Evolutionary conservation across 2,797 vertebrate species (phyloP), one percentile per base, ranked within the genome.

Genomic region (Enteromius mattozi): DNA sequence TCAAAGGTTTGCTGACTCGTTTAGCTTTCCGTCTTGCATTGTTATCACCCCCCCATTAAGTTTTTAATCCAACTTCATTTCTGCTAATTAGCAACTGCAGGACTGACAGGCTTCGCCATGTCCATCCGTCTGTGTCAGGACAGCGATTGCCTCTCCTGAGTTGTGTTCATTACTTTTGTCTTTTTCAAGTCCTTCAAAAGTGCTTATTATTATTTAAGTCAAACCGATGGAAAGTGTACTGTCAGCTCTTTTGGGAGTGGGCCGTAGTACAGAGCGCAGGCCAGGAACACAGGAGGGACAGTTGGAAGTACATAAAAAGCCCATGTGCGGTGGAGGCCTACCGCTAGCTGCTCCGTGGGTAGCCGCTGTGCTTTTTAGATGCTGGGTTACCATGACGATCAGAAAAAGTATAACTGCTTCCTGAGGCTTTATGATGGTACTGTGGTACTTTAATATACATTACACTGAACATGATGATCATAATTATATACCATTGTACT

Each of bases 101-200:
- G 78, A 85, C 79, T 85, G 87, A 86, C 83, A 71, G 86, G 84
- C 82, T 82, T 80, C 69, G 77, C 76, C 87, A 85, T 87, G 87
- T 82, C 87, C 78, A 86, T 81, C 80, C 84, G 69, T 85, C 84
- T 86, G 85, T 88, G 82, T 80, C 82, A 82, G 69, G 72, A 80
- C 33, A 78, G 61, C 40, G 54, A 75, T 70, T 81, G 82, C 85
- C 83, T 81, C 82, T 77, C 82, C 81, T 2, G 51, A 83, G 83
- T 68, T 86, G 84, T 61, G 37, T 84, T 90, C 86, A 87, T 90
- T 90, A 90, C 89, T 88, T 90, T 88, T 88, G 87, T 88, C 89
- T 87, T 90, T 90, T 88, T 90, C 83, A 88, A 90, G 89, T 88
- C 88, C 88, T 90, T 88, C 87, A 90, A 90, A 88, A 90, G 89